Percentiles rank a stretch among this genome's conserved stretches.
Evolutionary conservation across 2,888 invertebrate species (phyloP).

Genomic region (Eurytoma californica): DNA sequence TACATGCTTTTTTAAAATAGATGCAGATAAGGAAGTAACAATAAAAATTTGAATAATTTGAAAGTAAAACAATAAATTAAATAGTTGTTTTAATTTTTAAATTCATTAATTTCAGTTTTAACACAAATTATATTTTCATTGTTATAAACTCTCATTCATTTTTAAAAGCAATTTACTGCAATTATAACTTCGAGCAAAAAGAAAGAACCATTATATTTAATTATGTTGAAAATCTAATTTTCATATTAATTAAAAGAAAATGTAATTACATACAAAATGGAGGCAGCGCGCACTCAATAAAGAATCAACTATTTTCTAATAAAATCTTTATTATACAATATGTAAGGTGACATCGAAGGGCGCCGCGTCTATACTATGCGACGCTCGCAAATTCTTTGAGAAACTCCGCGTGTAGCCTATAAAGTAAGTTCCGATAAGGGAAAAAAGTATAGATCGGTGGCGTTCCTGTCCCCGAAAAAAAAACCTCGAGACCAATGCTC

Average conservation of each 20-base stretch:
- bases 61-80: too few species aligned
- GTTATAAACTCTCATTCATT: too few species aligned
- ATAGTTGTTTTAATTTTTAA: too few species aligned
- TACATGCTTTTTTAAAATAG: too few species aligned
- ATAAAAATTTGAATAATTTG: not conserved
- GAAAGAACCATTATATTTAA: too few species aligned
- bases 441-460: constrained; percentile 7
- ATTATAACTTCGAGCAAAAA: too few species aligned
- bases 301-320: constrained; percentile 15
- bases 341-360: not conserved
- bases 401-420: constrained; percentile 46
- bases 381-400: constrained; percentile 33
- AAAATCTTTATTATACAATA: constrained; percentile 20
- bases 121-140: too few species aligned
- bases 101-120: too few species aligned
- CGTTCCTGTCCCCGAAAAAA: not conserved
- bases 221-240: too few species aligned
- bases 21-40: not conserved
- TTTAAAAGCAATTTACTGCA: too few species aligned
- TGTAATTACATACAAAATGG: too few species aligned
- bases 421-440: constrained; percentile 52
- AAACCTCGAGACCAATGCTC: not conserved
- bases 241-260: too few species aligned
- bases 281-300: constrained; percentile 14
- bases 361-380: not conserved